Percentiles rank a stretch among this genome's conserved stretches.
phyloP scores from a whole-genome alignment of 2,888 invertebrate species.

The Hirtodrosophila confusa region DNA sequence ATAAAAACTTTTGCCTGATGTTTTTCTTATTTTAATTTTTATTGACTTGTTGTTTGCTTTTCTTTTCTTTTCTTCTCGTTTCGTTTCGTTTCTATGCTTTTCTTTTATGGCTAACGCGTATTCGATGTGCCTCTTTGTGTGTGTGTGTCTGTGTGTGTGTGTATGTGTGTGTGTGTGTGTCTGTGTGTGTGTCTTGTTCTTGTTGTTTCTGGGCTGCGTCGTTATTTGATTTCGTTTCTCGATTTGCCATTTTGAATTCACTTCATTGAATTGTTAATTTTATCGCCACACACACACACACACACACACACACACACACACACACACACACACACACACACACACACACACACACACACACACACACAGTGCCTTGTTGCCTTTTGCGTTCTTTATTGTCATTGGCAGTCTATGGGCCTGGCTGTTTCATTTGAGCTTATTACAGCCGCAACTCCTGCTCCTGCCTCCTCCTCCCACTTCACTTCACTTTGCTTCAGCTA shows the following conservation, averaged over 20 bases:
- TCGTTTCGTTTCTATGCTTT: slow-evolving; percentile 26
- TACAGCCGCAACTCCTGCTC: slow-evolving; percentile 22
- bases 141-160: background rate
- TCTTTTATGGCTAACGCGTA: slow-evolving; percentile 56
- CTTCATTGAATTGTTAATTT: slow-evolving; percentile 79
- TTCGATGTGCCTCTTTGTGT: slow-evolving; percentile 13
- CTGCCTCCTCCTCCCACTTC: background rate
- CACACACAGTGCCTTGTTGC: slow-evolving; percentile 4
- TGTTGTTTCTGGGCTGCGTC: slow-evolving; percentile 44
- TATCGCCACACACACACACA: slow-evolving; percentile 53
- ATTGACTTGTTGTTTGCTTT: slow-evolving; percentile 60
- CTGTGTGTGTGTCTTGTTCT: slow-evolving; percentile 14
- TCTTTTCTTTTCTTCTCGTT: slow-evolving; percentile 8
- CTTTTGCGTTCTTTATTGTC: slow-evolving; percentile 65
- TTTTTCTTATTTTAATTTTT: slow-evolving; percentile 71
- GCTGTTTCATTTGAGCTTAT: slow-evolving; percentile 68
- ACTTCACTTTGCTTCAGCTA: background rate
- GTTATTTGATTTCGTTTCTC: slow-evolving; percentile 71
- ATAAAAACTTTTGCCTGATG: slow-evolving; percentile 61
- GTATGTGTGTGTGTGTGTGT: background rate
- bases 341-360: slow-evolving; percentile 5
- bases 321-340: slow-evolving; percentile 7
- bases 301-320: slow-evolving; percentile 5
- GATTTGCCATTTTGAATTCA: slow-evolving; percentile 78
- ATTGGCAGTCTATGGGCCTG: slow-evolving; percentile 50